These are phyloP conservation scores for Sycophaga agraensis DNA, from an alignment of 1,140 invertebrate genomes.

Conservation along the genomic window DNA sequence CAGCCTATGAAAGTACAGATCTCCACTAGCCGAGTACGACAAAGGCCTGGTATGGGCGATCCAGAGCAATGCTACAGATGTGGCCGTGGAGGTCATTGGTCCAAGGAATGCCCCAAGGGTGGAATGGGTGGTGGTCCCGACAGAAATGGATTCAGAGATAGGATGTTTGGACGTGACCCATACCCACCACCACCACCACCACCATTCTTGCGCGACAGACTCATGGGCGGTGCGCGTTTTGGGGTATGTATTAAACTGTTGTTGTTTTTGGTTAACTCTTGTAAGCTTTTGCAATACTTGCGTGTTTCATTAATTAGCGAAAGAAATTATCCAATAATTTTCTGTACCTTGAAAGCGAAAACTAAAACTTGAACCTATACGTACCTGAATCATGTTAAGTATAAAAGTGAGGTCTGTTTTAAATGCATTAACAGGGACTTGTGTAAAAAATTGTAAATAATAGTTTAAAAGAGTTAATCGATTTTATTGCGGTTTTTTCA, in stretches of 20 bases:
- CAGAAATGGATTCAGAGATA: conserved; percentile 77
- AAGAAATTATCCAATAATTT: too few relatives aligned
- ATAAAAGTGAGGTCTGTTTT: too few relatives aligned
- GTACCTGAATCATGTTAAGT: too few relatives aligned
- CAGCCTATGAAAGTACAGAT: conserved; percentile 88
- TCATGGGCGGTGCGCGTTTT: conserved; percentile 76
- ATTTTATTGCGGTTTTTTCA: neutral
- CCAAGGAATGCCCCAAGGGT: conserved; percentile 83
- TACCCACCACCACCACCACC: conserved; percentile 82
- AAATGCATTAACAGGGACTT: too few relatives aligned
- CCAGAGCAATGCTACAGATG: conserved; percentile 93
- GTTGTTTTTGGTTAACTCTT: conserved; percentile 14
- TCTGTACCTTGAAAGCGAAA: too few relatives aligned
- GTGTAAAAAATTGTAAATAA: too few relatives aligned
- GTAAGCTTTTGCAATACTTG: neutral
- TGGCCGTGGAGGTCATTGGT: conserved; percentile 92
- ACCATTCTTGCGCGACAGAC: conserved; percentile 80
- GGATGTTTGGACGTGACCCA: conserved; percentile 80
- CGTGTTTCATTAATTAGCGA: too few relatives aligned
- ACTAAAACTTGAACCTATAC: neutral
- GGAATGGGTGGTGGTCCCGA: conserved; percentile 68
- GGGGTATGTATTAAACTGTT: conserved; percentile 64
- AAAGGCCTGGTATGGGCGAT: conserved; percentile 92
- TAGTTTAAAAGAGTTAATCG: conserved; percentile 17
- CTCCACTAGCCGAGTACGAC: conserved; percentile 86